Percentiles rank a stretch among this genome's conserved stretches.
phyloP scores from a whole-genome alignment of 2,888 invertebrate genomes.

The Agonopterix heracliana region DNA sequence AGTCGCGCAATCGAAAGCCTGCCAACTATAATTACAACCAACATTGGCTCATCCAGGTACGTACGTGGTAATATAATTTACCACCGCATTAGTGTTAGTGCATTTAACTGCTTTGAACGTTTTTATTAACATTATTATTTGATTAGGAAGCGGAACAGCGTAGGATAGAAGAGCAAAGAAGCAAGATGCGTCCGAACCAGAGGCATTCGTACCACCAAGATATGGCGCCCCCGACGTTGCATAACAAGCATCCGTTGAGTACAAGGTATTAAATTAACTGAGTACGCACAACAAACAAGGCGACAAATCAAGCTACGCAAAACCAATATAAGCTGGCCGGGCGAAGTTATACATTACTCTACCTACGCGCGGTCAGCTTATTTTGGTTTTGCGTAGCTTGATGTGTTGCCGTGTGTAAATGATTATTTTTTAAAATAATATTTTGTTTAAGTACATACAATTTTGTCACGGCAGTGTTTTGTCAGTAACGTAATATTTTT shows the following conservation, averaged over 20 bases:
- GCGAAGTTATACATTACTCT: too few relatives aligned
- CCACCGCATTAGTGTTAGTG: not conserved
- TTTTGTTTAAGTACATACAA: too few relatives aligned
- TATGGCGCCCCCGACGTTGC: constrained; percentile 78
- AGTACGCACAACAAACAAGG: too few relatives aligned
- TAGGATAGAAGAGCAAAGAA: constrained; percentile 80
- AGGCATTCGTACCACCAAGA: constrained; percentile 50
- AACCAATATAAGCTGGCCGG: too few relatives aligned
- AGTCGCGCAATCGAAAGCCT: constrained; percentile 78
- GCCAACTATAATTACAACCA: constrained; percentile 83
- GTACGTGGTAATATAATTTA: not conserved
- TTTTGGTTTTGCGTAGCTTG: too few relatives aligned
- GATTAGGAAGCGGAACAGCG: constrained; percentile 92
- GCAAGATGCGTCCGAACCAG: constrained; percentile 59
- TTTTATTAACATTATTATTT: not conserved
- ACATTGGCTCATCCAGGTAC: constrained; percentile 93
- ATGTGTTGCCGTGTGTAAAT: too few relatives aligned
- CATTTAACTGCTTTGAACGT: not conserved
- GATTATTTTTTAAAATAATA: too few relatives aligned
- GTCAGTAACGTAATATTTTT: too few relatives aligned
- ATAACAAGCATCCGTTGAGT: constrained; percentile 78
- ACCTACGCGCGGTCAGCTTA: too few relatives aligned
- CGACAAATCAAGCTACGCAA: too few relatives aligned
- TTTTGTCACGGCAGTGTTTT: too few relatives aligned
- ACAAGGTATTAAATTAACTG: constrained; percentile 48